These are phyloP conservation scores for Cinara cedri DNA, from an alignment of 2,888 invertebrate genomes.

Conservation along the genomic window DNA sequence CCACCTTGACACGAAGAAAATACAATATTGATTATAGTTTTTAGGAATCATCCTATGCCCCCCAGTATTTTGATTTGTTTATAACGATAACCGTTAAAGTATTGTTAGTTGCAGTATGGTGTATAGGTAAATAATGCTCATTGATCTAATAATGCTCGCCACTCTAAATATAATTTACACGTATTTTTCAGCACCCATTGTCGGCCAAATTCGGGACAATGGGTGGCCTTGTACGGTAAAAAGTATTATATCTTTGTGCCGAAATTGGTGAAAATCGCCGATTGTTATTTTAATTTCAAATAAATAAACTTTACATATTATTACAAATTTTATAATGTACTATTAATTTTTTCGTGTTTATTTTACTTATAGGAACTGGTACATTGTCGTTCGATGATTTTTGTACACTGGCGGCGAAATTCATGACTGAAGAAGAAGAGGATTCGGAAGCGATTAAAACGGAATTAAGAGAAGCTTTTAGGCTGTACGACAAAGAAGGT, in stretches of 20 bases:
- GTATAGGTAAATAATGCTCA: background rate
- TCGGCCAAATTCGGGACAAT: slow-evolving; percentile 25
- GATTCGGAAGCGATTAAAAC: slow-evolving; percentile 84
- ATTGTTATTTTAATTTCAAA: background rate
- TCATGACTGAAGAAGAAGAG: slow-evolving; percentile 76
- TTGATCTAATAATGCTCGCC: background rate
- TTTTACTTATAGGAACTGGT: slow-evolving; percentile 70
- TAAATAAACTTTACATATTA: too few species aligned
- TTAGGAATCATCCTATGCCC: background rate
- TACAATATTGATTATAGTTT: background rate
- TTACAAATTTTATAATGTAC: too few species aligned
- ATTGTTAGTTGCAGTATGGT: background rate
- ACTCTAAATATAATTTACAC: background rate
- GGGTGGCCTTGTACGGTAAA: background rate
- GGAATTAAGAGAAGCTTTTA: slow-evolving; percentile 92
- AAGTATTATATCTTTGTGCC: background rate
- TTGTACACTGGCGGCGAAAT: slow-evolving; percentile 81
- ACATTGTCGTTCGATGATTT: slow-evolving; percentile 89
- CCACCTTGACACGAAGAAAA: background rate
- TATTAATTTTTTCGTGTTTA: background rate
- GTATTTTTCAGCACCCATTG: slow-evolving; percentile 9
- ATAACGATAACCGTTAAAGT: background rate
- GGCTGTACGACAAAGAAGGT: slow-evolving; percentile 93
- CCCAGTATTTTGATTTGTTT: background rate
- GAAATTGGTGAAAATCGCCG: slow-evolving; percentile 4